Evolutionary conservation across 2,888 invertebrate genomes (phyloP).

Genomic region (Athrips mouffetella): DNA sequence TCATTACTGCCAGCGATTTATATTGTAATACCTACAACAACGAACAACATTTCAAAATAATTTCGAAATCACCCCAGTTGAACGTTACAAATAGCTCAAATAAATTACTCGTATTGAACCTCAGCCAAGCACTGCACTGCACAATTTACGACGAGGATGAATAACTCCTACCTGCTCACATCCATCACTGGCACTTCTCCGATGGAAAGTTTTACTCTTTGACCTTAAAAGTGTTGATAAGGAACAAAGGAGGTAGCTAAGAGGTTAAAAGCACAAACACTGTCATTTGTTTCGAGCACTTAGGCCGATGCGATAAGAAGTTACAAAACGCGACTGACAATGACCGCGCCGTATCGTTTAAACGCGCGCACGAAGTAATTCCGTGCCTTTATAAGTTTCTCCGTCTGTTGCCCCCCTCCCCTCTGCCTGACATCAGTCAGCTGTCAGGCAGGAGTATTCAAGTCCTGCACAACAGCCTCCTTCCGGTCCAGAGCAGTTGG

Average conservation of each 20-base stretch:
- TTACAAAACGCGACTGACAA: slow-evolving; percentile 10
- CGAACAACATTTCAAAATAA: neutral
- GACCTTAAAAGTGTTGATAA: slow-evolving; percentile 1
- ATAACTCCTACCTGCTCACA: neutral
- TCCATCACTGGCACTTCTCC: neutral
- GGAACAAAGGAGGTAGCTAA: neutral
- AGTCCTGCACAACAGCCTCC: slow-evolving; percentile 28
- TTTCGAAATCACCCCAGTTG: neutral
- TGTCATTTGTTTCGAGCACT: slow-evolving; percentile 9
- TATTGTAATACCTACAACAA: neutral
- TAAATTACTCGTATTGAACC: neutral
- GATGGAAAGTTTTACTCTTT: neutral
- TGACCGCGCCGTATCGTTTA: slow-evolving; percentile 21
- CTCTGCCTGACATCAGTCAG: slow-evolving; percentile 27
- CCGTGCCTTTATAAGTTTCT: slow-evolving; percentile 27
- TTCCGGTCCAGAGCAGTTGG: slow-evolving; percentile 37
- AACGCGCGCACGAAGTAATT: slow-evolving; percentile 21
- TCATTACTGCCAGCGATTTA: too few relatives aligned
- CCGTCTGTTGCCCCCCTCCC: too few relatives aligned
- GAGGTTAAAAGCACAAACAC: slow-evolving; percentile 2
- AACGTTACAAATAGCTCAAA: slow-evolving; percentile 2
- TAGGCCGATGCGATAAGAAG: slow-evolving; percentile 6
- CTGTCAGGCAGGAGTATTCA: slow-evolving; percentile 24
- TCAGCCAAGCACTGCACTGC: neutral
- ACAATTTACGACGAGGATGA: neutral